Percentiles rank a stretch among this genome's conserved stretches.
These are phyloP conservation scores for Tipula lateralis DNA, from an alignment of 2,888 invertebrate genomes.

Conservation along the genomic window DNA sequence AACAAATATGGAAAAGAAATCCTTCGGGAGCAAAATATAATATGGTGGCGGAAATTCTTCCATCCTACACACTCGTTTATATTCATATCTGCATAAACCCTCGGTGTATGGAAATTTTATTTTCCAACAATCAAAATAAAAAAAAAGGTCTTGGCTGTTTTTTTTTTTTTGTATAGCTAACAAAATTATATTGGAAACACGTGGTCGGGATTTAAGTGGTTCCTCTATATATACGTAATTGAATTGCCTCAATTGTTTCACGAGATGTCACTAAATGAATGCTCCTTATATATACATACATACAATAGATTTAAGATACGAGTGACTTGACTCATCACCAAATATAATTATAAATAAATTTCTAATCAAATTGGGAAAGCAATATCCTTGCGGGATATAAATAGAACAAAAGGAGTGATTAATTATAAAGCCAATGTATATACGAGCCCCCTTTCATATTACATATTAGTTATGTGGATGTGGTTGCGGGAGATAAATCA, in stretches of 20 bases:
- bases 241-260: not conserved
- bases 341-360: not conserved
- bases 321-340: not conserved
- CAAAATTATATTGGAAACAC: not conserved
- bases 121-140: not conserved
- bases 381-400: not conserved
- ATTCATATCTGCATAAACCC: constrained; percentile 1
- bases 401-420: constrained; percentile 1
- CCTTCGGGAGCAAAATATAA: not conserved
- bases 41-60: constrained; percentile 19
- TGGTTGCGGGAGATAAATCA: not conserved
- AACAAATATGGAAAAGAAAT: constrained; percentile 3
- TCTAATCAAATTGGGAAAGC: not conserved
- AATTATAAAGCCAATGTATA: not conserved
- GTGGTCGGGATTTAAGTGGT: constrained; percentile 13
- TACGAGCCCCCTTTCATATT: not conserved
- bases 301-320: not conserved
- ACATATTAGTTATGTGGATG: not conserved
- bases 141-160: not conserved
- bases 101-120: constrained; percentile 5
- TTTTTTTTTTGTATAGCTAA: not conserved
- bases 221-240: not conserved
- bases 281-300: too few relatives aligned
- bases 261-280: not conserved
- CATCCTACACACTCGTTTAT: not conserved